A percentile compares a stretch with the other conserved stretches of the same genome.
phyloP scores from a whole-genome alignment of 1,140 invertebrate species.

The Pseudomyrmex cubaensis region DNA sequence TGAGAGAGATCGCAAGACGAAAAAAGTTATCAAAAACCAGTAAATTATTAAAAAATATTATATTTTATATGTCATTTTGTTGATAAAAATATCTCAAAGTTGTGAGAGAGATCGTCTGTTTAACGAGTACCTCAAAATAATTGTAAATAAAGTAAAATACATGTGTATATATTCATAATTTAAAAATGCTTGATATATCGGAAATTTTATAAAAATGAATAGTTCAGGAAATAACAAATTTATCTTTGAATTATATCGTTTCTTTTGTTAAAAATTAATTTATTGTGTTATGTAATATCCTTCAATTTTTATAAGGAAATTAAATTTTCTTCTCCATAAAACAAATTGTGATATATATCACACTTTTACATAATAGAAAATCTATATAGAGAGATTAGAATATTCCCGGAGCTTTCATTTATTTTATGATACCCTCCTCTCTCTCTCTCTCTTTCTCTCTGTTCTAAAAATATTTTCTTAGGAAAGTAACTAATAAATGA shows the following conservation, averaged over 20 bases:
- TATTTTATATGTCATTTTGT: not conserved
- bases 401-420: not conserved
- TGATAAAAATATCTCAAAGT: not conserved
- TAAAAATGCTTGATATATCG: not conserved
- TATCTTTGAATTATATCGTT: not conserved
- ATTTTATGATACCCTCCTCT: not conserved
- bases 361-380: conserved; percentile 6
- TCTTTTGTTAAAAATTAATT: not conserved
- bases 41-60: not conserved
- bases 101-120: not conserved
- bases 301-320: not conserved
- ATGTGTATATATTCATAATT: not conserved
- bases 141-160: not conserved
- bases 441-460: not conserved
- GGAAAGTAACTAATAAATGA: conserved; percentile 62
- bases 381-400: conserved; percentile 10
- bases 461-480: conserved; percentile 15
- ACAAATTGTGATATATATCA: not conserved
- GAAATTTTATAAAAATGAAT: not conserved
- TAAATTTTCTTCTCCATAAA: not conserved
- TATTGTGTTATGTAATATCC: not conserved
- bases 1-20: not conserved
- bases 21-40: no score
- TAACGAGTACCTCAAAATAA: not conserved
- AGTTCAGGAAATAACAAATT: not conserved